phyloP scores from a whole-genome alignment of 2,797 vertebrate species.

The Eleutherodactylus coqui region DNA sequence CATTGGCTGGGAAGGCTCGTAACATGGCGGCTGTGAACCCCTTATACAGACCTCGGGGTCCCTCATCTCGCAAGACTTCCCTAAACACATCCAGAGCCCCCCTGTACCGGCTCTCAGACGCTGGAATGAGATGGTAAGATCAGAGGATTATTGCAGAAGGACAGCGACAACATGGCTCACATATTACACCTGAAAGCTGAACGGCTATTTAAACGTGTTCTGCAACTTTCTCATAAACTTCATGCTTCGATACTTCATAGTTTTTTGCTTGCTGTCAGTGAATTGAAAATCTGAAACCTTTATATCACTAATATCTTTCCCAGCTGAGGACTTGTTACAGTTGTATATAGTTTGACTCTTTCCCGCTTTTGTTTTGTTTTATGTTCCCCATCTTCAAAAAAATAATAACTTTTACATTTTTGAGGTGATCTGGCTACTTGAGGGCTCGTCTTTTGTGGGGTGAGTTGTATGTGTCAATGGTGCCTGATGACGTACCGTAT shows the following conservation, averaged over 20 bases:
- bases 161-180: too few relatives aligned
- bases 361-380: too few relatives aligned
- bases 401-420: too few relatives aligned
- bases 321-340: neutral
- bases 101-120: constrained; percentile 75
- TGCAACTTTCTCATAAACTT: too few relatives aligned
- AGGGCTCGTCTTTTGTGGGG: too few relatives aligned
- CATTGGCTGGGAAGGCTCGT: constrained; percentile 82
- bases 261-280: neutral
- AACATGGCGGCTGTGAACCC: constrained; percentile 81
- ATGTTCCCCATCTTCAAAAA: too few relatives aligned
- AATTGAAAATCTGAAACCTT: neutral
- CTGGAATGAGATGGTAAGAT: constrained; percentile 64
- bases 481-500: too few relatives aligned
- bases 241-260: neutral
- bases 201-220: neutral
- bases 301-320: neutral
- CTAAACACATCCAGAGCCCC: constrained; percentile 75
- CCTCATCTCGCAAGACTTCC: constrained; percentile 76
- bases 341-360: neutral
- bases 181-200: too few relatives aligned
- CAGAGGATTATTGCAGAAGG: too few relatives aligned
- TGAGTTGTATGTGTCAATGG: too few relatives aligned
- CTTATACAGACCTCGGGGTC: constrained; percentile 77
- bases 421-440: too few relatives aligned